Evolutionary conservation across 35 echinoderm and acorn worm species (phyloP).

Genomic region (Ptychodera flava): DNA sequence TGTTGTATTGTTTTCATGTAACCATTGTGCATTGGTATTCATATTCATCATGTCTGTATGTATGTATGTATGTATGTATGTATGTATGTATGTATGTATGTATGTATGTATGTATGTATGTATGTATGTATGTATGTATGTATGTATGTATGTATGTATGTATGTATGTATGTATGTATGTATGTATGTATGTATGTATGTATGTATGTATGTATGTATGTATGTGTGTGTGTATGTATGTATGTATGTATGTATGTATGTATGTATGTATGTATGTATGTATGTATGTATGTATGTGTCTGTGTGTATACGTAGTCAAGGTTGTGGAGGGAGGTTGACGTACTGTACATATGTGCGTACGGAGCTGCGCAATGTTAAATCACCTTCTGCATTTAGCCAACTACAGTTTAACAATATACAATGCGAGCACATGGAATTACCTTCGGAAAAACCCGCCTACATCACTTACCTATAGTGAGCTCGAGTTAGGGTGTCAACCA

Average conservation of each 20-base stretch:
- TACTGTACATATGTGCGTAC: too few species aligned
- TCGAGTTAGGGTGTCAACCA: too few species aligned
- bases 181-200: background rate
- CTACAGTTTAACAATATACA: too few species aligned
- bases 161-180: background rate
- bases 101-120: background rate
- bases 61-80: constrained; percentile 2
- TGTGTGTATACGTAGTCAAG: too few species aligned
- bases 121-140: background rate
- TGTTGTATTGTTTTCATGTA: too few species aligned
- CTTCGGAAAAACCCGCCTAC: too few species aligned
- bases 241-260: background rate
- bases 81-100: background rate
- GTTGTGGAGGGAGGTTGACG: too few species aligned
- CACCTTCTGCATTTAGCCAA: too few species aligned
- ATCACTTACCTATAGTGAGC: too few species aligned
- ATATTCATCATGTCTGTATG: background rate
- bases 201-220: background rate
- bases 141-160: background rate
- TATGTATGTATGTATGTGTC: background rate
- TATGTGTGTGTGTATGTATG: background rate
- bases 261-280: background rate
- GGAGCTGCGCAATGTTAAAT: too few species aligned
- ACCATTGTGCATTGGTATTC: too few species aligned
- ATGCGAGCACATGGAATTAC: too few species aligned